A percentile compares a stretch with the other conserved stretches of the same genome.
phyloP scores from a whole-genome alignment of 2,113 vertebrate genomes.

The Ondatra zibethicus region DNA sequence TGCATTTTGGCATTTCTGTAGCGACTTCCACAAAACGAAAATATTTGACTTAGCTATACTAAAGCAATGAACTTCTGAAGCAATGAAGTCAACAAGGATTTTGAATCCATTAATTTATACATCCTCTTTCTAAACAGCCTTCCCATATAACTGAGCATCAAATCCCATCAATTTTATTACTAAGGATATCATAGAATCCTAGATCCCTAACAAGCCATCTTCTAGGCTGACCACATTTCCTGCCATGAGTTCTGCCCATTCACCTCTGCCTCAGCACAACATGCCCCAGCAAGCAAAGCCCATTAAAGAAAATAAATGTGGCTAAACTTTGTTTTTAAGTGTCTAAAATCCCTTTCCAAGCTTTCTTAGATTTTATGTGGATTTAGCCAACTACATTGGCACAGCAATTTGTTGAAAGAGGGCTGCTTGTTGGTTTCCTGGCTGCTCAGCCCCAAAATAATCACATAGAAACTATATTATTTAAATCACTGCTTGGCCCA shows the following conservation, averaged over 20 bases:
- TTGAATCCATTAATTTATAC: not conserved
- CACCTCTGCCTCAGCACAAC: not conserved
- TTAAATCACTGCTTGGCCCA: too few species aligned
- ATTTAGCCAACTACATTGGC: too few species aligned
- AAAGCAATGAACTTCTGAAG: not conserved
- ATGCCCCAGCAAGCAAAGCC: too few species aligned
- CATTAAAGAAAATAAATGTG: too few species aligned
- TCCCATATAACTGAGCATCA: not conserved
- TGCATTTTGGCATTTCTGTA: not conserved
- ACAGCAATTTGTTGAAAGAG: too few species aligned
- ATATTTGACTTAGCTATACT: not conserved
- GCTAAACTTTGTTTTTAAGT: too few species aligned
- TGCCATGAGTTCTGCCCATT: not conserved
- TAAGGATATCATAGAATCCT: not conserved
- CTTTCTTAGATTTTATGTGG: too few species aligned
- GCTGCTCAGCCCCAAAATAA: too few species aligned
- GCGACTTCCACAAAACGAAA: not conserved
- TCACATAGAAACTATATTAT: too few species aligned
- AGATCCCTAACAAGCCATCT: not conserved
- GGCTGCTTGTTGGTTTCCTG: too few species aligned
- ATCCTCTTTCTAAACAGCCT: not conserved
- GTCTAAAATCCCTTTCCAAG: too few species aligned
- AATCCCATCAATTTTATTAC: not conserved
- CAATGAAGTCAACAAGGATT: not conserved
- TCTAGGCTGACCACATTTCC: not conserved